These are phyloP conservation scores for Halcyon badia DNA, from an alignment of 2,797 vertebrate species.

Conservation along the genomic window DNA sequence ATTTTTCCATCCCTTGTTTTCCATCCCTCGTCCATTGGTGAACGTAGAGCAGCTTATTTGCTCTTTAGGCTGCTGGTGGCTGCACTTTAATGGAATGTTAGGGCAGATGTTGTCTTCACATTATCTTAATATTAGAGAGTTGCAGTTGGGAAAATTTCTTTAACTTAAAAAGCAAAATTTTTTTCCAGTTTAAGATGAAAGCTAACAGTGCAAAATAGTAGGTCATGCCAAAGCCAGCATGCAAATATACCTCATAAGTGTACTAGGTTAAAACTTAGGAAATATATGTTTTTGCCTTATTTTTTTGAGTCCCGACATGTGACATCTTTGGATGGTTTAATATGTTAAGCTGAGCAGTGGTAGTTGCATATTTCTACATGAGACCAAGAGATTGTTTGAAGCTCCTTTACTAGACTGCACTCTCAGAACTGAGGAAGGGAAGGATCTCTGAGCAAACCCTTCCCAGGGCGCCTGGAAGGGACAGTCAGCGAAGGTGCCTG, in stretches of 20 bases:
- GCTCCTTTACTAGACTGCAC: not conserved
- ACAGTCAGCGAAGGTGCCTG: not conserved
- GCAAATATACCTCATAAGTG: not conserved
- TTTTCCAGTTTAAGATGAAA: not conserved
- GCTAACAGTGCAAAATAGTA: not conserved
- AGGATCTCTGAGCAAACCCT: not conserved
- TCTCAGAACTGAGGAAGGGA: not conserved
- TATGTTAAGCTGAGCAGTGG: not conserved
- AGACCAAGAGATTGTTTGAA: not conserved
- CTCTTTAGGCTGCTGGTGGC: not conserved
- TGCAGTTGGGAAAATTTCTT: not conserved
- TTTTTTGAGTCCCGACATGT: not conserved
- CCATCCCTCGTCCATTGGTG: constrained; percentile 1
- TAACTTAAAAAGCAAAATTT: not conserved
- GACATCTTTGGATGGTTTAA: not conserved
- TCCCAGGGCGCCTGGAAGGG: not conserved
- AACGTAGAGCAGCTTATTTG: not conserved
- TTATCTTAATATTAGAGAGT: not conserved
- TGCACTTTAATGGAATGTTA: not conserved
- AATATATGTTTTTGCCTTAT: not conserved
- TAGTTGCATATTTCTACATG: not conserved
- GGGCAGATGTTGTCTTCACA: not conserved
- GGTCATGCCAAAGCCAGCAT: not conserved
- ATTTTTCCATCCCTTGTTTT: constrained; percentile 33
- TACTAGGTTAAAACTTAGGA: not conserved